A percentile compares a stretch with the other conserved stretches of the same genome.
Conservation (phyloP, 2,797 vertebrate genomes). For the Argya squamiceps region DNA sequence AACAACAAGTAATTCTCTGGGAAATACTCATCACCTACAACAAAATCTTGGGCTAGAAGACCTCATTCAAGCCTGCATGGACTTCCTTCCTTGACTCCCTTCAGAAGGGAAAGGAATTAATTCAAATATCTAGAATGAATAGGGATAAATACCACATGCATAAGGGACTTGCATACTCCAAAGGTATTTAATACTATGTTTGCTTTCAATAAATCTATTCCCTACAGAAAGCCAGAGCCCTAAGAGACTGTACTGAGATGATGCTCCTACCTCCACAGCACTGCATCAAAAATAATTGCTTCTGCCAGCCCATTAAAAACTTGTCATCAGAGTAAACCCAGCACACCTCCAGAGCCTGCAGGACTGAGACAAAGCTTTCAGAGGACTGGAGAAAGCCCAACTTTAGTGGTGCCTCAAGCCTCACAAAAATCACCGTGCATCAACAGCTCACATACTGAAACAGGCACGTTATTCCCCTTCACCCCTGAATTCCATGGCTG, state of each 20-base stretch:
- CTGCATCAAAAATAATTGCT: background rate
- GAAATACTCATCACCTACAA: background rate
- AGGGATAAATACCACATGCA: background rate
- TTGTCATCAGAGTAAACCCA: background rate
- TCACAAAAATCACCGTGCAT: background rate
- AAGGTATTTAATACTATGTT: background rate
- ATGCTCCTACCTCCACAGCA: background rate
- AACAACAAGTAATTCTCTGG: slow-evolving; percentile 28
- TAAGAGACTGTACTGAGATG: background rate
- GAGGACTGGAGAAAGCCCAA: background rate
- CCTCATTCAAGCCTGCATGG: background rate
- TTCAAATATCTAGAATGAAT: background rate
- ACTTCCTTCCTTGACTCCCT: background rate
- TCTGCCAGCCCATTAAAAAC: background rate
- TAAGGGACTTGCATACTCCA: background rate
- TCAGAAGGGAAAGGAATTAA: background rate
- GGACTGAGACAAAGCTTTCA: background rate
- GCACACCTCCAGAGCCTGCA: background rate
- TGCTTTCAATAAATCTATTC: background rate
- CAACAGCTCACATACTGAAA: background rate
- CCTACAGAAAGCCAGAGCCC: background rate
- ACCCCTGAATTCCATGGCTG: background rate
- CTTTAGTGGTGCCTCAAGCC: background rate
- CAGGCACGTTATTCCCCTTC: background rate
- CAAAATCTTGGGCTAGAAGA: background rate